Evolutionary conservation across 2,113 vertebrate genomes (phyloP).

Genomic region (Nanorana parkeri): DNA sequence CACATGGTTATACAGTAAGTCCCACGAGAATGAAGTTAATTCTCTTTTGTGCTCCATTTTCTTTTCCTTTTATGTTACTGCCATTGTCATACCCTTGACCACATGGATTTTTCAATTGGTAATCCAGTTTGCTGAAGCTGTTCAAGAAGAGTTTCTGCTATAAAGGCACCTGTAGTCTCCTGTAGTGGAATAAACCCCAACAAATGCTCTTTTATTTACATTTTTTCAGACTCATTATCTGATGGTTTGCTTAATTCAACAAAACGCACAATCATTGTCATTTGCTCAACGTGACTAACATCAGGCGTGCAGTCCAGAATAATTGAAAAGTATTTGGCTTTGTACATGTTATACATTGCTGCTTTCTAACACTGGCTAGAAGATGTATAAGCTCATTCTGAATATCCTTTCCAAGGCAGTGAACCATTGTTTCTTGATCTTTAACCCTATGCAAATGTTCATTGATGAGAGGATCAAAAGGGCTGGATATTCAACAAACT

Average conservation of each 20-base stretch:
- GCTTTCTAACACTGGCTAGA: background rate
- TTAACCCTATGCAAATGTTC: no score
- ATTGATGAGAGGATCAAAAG: background rate
- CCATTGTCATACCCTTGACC: background rate
- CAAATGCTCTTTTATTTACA: no score
- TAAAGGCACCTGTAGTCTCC: background rate
- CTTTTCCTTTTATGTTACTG: background rate
- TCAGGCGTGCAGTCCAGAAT: no score
- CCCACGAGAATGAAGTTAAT: no score
- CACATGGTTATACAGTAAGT: background rate
- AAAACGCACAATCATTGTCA: background rate
- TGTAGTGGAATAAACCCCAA: background rate
- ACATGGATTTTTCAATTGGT: background rate
- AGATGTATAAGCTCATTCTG: constrained; percentile 1
- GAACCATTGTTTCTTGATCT: no score
- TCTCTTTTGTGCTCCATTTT: background rate
- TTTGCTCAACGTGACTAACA: no score
- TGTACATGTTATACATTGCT: no score
- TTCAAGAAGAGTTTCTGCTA: background rate
- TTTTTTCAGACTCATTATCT: background rate
- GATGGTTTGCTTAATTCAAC: background rate
- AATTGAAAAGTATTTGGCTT: no score
- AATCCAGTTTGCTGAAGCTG: background rate
- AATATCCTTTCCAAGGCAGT: background rate
- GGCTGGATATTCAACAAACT: background rate